phyloP scores from a whole-genome alignment of 2,113 vertebrate species.

The Rissa tridactyla region DNA sequence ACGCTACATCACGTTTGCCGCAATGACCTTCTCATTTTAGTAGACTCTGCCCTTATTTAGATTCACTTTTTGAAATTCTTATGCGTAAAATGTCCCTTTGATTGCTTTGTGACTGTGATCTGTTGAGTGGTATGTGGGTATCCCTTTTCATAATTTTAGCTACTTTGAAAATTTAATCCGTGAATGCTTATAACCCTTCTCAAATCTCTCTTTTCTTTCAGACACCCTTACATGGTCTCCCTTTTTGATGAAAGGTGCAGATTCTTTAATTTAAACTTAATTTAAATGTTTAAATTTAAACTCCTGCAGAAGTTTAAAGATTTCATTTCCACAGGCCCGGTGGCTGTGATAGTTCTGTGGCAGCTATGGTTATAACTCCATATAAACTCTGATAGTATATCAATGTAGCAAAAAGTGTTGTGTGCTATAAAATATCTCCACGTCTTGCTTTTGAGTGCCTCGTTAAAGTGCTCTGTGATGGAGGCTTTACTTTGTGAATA shows the following conservation, averaged over 20 bases:
- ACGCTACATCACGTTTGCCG: neutral
- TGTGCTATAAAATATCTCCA: neutral
- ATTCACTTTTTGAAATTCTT: neutral
- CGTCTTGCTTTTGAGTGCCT: neutral
- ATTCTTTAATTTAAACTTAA: neutral
- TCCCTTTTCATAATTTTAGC: neutral
- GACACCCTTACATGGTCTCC: neutral
- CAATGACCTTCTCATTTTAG: neutral
- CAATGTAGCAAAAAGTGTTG: neutral
- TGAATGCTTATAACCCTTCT: neutral
- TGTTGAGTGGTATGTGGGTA: neutral
- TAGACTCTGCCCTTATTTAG: neutral
- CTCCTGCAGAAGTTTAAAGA: neutral
- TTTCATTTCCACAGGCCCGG: neutral
- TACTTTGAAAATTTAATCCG: neutral
- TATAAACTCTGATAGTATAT: neutral
- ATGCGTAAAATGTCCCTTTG: fast-evolving
- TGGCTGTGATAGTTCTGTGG: neutral
- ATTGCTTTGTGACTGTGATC: neutral
- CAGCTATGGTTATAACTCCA: neutral
- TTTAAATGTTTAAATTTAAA: neutral
- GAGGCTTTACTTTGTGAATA: neutral
- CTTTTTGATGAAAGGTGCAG: neutral
- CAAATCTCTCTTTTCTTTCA: neutral
- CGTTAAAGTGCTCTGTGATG: neutral